Evolutionary conservation across 2,888 invertebrate genomes (phyloP), one percentile per base, ranked within the genome.

Genomic region (Leucozona laternaria): DNA sequence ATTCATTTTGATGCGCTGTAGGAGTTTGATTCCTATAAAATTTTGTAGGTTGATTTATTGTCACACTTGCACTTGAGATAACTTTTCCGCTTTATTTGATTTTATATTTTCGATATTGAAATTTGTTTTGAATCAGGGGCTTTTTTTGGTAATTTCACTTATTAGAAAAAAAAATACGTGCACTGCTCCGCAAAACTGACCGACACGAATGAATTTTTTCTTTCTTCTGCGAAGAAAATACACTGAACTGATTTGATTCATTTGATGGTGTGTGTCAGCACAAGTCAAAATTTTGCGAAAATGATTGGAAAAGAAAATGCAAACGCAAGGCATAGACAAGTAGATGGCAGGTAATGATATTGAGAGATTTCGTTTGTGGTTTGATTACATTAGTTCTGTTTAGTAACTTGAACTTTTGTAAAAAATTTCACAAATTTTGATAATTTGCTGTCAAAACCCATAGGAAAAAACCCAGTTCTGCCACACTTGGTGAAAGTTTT

Each of bases 171-270:
- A 66, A 79, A 84, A 22, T 80, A 75, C 78, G 75, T 55, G 75
- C 66, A 34, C 64, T 82, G 78, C 86, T 86, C 82, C 82, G 82
- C 75, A 79, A 82, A 86, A 79, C 86, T 82, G 86, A 82, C 82
- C 86, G 86, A 86, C 86, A 86, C 82, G 78, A 86, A 71, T 86
- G 82, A 86, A 70, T 82, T 82, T 83, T 80, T 50, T 60, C 75
- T 75, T 70, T 85, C 81, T 70, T 75, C 80, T 75, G 40, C 34
- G 11, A 45, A 25, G 50, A 66, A 62, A 70, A 31, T 70, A 55
- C 85, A 85, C 80, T 85, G 81, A 85, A 85, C 81, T 81, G 73
- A 37, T n/a, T 40, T 53, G n/a, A n/a, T 62, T 15, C 40, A 40
- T 34, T 15, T 50, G 28, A 48, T 50, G 66, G 40, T 66, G 53